Base-by-base conservation (phyloP, 2,113 vertebrate species). In the Cyprinodon tularosa region DNA sequence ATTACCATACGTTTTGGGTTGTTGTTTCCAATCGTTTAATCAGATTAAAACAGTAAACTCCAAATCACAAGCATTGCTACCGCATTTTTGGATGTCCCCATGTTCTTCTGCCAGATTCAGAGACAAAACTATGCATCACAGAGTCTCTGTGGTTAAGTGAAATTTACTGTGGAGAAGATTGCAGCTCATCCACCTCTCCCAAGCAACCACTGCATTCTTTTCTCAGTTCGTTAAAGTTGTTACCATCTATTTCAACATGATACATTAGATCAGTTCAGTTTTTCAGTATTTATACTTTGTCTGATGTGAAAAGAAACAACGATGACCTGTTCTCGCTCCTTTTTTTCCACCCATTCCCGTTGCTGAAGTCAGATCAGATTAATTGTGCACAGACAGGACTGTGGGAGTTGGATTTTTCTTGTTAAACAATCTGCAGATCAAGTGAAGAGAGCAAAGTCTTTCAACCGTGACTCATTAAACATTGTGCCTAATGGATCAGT, bases 391-490 rank as follows among this genome's bases (percentile, higher is more conserved):
- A n/a, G 82, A 64, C 37, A 53, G 70, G 69, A 62, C 84, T 69
- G 17, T 57, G 50, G n/a, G 50, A 20, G 10, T 20, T 2, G 9
- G 17, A 8, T 57, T 13, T 39, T 66, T 69, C 65, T 74, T 76
- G 38, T 84, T 80, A 84, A 76, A 47, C 68, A 71, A 66, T 63
- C 72, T 75, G 57, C 29, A 40, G 37, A 77, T 76, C 68, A 65
- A 77, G 50, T 74, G 68, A 29, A 8, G 67, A 62, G 38, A 69
- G 38, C 61, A 40, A 64, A 65, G 77, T 67, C 72, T 76, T 72
- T 74, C 69, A 76, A 63, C 71, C 20, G 39, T 60, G 70, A 76
- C 67, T 88, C 79, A 68, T 90, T 74, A 83, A 80, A 85, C 48
- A 69, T 71, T 57, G 38, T 37, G n/a, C 47, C 62, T 48, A 40